phyloP scores from a whole-genome alignment of 64 coral and sea anemone genomes.

The Pocillopora verrucosa region DNA sequence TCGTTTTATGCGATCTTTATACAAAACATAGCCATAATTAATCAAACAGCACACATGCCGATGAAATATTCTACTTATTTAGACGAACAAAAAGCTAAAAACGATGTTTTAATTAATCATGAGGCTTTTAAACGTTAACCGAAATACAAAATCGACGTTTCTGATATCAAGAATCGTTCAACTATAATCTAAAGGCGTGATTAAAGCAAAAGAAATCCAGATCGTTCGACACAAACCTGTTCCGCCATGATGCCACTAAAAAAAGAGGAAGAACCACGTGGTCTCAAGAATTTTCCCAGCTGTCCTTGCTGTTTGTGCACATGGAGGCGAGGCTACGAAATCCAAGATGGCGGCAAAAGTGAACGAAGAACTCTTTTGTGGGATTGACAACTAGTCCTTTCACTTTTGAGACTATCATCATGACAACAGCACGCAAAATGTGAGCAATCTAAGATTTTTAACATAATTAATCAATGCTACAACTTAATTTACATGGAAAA shows the following conservation, averaged over 20 bases:
- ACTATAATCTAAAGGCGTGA: neutral
- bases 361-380: neutral
- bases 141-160: neutral
- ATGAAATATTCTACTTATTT: neutral
- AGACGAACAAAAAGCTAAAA: neutral
- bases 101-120: neutral
- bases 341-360: constrained; percentile 87
- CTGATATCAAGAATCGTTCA: neutral
- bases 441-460: neutral
- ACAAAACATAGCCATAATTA: neutral
- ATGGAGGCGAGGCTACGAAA: constrained; percentile 52
- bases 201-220: neutral
- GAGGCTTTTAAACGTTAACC: neutral
- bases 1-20: neutral
- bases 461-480: neutral
- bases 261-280: constrained; percentile 91
- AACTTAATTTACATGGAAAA: too few species aligned
- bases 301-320: neutral
- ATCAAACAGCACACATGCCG: neutral
- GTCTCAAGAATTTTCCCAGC: constrained; percentile 75
- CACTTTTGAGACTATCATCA: neutral
- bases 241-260: constrained; percentile 91
- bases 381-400: neutral
- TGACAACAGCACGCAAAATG: constrained; percentile 12
- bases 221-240: constrained; percentile 48